These are phyloP conservation scores for Rhagoletis pomonella DNA, from an alignment of 1,140 invertebrate genomes.

Conservation along the genomic window DNA sequence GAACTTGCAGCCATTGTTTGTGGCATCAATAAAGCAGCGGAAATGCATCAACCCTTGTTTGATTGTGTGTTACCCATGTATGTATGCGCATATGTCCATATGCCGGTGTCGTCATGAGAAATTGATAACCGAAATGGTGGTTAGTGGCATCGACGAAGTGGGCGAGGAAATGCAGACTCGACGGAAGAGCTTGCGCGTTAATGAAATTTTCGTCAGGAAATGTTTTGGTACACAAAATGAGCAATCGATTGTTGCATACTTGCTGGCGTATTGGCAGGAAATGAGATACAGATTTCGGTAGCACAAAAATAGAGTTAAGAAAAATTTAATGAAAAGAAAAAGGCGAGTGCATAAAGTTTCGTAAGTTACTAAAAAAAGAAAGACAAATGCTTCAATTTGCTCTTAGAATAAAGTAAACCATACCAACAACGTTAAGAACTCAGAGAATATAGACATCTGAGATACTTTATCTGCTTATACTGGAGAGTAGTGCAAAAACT, in stretches of 20 bases:
- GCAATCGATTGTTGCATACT: slow-evolving; percentile 13
- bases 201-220: slow-evolving; percentile 46
- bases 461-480: too few relatives aligned
- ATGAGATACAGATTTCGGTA: neutral
- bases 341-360: too few relatives aligned
- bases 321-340: neutral
- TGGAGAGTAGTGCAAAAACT: too few relatives aligned
- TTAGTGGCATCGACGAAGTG: neutral
- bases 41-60: slow-evolving; percentile 1
- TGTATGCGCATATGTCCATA: neutral
- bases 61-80: neutral
- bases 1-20: neutral
- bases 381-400: too few relatives aligned
- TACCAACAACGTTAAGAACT: too few relatives aligned
- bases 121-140: slow-evolving; percentile 31
- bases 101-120: neutral
- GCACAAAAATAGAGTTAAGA: neutral
- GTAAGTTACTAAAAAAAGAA: too few relatives aligned
- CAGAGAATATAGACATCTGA: too few relatives aligned
- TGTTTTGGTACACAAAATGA: neutral
- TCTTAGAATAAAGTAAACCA: too few relatives aligned
- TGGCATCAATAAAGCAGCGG: slow-evolving; percentile 44
- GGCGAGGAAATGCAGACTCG: too few relatives aligned
- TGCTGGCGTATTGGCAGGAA: neutral
- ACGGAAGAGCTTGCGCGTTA: neutral